These are phyloP conservation scores for Poeciliopsis turrubarensis DNA, from an alignment of 2,113 vertebrate genomes.

Conservation along the genomic window DNA sequence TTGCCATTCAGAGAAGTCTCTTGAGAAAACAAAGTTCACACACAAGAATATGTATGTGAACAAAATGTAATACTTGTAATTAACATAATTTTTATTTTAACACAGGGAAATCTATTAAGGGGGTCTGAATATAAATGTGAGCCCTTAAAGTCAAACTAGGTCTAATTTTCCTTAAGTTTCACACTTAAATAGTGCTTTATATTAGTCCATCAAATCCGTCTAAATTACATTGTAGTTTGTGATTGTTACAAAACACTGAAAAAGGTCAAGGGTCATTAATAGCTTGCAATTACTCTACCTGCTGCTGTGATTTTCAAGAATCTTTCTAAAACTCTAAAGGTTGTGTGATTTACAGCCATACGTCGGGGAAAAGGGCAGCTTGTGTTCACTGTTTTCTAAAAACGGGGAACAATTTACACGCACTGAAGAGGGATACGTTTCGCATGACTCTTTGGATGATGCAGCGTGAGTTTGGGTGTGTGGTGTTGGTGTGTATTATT, in stretches of 20 bases:
- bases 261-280: neutral
- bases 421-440: slow-evolving; percentile 3
- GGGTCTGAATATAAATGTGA: too few relatives aligned
- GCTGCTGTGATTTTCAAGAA: neutral
- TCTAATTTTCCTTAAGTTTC: neutral
- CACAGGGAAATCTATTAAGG: too few relatives aligned
- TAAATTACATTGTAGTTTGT: neutral
- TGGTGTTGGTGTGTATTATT: neutral
- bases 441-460: slow-evolving; percentile 14
- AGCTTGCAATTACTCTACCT: neutral
- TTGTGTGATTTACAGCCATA: too few relatives aligned
- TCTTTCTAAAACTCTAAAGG: too few relatives aligned
- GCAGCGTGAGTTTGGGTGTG: slow-evolving; percentile 34
- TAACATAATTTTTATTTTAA: too few relatives aligned
- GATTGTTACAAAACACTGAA: neutral
- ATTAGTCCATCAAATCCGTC: neutral
- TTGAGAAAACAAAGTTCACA: too few relatives aligned
- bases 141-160: too few relatives aligned
- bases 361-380: too few relatives aligned
- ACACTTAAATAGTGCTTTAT: neutral
- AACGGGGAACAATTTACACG: slow-evolving; percentile 22
- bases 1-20: too few relatives aligned
- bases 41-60: too few relatives aligned
- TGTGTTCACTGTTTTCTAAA: neutral
- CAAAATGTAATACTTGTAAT: too few relatives aligned